Conservation (phyloP, 2,797 vertebrate genomes). For the Fundulus diaphanus region DNA sequence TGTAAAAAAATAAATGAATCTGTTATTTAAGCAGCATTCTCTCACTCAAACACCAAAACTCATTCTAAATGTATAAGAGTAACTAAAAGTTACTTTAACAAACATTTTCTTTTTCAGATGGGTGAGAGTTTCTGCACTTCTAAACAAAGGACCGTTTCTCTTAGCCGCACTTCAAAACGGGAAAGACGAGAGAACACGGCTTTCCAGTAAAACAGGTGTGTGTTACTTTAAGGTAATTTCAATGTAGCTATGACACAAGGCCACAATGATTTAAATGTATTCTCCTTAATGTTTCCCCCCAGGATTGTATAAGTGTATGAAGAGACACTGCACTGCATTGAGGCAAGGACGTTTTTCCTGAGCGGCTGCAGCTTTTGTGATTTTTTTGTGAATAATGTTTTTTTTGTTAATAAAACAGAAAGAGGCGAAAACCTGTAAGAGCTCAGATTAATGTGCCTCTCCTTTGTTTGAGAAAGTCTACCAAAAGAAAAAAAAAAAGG, state of each 20-base stretch:
- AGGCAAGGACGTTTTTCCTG: background rate
- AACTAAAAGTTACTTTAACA: background rate
- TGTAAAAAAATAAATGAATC: background rate
- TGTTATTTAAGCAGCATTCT: background rate
- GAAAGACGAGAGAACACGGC: background rate
- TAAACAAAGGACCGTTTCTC: background rate
- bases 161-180: background rate
- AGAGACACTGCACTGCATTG: background rate
- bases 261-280: background rate
- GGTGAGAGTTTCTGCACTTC: background rate
- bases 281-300: background rate
- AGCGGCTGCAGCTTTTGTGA: background rate
- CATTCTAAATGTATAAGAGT: background rate
- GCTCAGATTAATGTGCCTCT: background rate
- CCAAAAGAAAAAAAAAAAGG: constrained; percentile 1
- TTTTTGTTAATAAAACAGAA: background rate
- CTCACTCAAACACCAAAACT: too few species aligned
- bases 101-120: background rate
- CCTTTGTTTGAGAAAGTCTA: background rate
- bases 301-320: background rate
- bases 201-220: background rate
- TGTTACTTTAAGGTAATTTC: background rate
- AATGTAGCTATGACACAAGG: background rate
- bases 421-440: background rate
- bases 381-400: background rate